Base-by-base conservation (phyloP, 2,888 invertebrate species). In the Metopia argyrocephala region DNA sequence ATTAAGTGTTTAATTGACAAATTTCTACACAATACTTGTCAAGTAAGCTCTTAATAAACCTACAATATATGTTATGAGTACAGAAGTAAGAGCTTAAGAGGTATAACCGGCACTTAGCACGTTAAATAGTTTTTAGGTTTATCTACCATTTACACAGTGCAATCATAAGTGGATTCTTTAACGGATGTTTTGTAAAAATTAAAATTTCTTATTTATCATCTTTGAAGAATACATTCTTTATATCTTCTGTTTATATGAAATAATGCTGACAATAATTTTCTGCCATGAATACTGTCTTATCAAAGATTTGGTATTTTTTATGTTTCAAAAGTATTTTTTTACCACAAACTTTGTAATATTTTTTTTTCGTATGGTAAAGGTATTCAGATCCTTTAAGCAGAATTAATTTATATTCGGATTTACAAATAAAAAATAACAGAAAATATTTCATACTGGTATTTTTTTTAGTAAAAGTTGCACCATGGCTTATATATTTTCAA, bases 241-340 rank as follows among this genome's bases (percentile, higher is more conserved):
- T 2, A 5, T 57, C 1, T 46, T 1, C 46, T 69, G 68, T n/a
- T 12, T 2, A 5, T 15, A 5, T 20, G 38, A 38, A 18, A 31
- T 21, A 25, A 7, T 46, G 46, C 56, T 45, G 18, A 54, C 23
- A 31, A 23, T 31, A 38, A n/a, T 31, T 18, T 46, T 23, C 23
- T 54, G 15, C 31, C 12, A 1, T 56, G 25, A 59, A 27, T 56
- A 15, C 46, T 27, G 45, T 27, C 46, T 46, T 38, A 68, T 56
- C 46, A 46, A 57, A 46, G 56, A 57, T 57, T 68, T 68, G 57
- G 56, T 56, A 20, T 1, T 20, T 28, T n/a, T 20, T 28, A 15
- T 20, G 0, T 18, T 21, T 15, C 7, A 3, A 18, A n/a, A 1
- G 38, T n/a, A 31, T 20, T 31, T 23, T n/a, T 23, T 23, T 23